Conservation (phyloP, 2,888 invertebrate species). For the Pocota personata region DNA sequence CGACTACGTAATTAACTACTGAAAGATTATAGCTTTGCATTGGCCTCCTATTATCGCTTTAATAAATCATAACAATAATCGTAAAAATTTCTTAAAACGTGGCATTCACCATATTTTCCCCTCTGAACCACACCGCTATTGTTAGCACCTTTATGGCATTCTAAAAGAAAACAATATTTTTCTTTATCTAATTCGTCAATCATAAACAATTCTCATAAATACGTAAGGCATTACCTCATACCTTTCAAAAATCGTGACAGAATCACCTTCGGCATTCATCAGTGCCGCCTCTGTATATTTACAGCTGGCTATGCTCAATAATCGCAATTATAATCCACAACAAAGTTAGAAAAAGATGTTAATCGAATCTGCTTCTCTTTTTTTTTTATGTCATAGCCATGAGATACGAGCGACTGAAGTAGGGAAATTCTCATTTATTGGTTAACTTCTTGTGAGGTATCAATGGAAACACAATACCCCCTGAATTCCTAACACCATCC, state of each 20-base stretch:
- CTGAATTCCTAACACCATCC: constrained; percentile 36
- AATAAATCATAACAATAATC: constrained; percentile 41
- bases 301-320: constrained; percentile 41
- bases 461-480: constrained; percentile 25
- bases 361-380: background rate
- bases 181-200: constrained; percentile 58
- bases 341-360: constrained; percentile 32
- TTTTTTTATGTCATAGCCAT: background rate
- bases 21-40: constrained; percentile 8
- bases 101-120: background rate
- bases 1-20: background rate
- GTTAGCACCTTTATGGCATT: constrained; percentile 10
- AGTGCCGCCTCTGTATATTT: constrained; percentile 8
- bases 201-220: constrained; percentile 42
- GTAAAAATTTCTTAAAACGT: constrained; percentile 47
- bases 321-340: constrained; percentile 22
- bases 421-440: constrained; percentile 9
- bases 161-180: background rate
- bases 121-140: background rate
- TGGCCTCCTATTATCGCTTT: constrained; percentile 36
- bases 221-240: constrained; percentile 35
- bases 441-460: constrained; percentile 57
- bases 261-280: constrained; percentile 44
- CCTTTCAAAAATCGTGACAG: constrained; percentile 54
- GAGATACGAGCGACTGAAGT: background rate